Percentiles rank a stretch among this genome's conserved stretches.
These are phyloP conservation scores for Alouatta palliata DNA, from an alignment of 2,113 vertebrate species.

Conservation along the genomic window DNA sequence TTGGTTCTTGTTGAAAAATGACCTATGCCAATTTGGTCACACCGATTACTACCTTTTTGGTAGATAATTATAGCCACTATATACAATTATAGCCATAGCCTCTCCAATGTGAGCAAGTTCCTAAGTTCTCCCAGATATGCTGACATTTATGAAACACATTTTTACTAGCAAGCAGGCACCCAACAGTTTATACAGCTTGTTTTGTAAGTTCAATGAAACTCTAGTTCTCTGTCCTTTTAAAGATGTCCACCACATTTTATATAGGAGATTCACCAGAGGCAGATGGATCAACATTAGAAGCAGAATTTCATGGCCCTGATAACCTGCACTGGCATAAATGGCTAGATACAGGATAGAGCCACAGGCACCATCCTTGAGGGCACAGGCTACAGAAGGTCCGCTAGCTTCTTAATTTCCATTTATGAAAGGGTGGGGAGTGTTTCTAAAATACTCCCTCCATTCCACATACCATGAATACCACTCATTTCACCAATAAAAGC, in stretches of 20 bases:
- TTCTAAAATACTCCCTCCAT: not conserved
- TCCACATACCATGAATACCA: not conserved
- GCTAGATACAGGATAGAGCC: not conserved
- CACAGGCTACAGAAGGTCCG: not conserved
- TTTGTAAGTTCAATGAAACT: not conserved
- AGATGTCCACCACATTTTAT: not conserved
- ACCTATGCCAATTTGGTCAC: not conserved
- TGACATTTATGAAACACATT: not conserved
- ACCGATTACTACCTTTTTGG: not conserved
- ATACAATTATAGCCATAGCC: not conserved
- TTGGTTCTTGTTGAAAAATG: not conserved
- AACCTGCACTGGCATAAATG: not conserved
- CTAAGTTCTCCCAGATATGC: not conserved
- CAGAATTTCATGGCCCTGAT: not conserved
- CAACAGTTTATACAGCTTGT: not conserved
- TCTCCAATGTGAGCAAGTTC: not conserved
- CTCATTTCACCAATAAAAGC: not conserved
- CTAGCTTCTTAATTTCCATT: not conserved
- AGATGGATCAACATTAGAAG: not conserved
- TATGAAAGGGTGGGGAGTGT: not conserved
- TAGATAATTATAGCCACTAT: not conserved
- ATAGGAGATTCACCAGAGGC: not conserved
- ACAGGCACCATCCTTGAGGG: not conserved
- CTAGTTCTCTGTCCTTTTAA: not conserved
- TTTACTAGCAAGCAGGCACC: not conserved